Evolutionary conservation across 2,888 invertebrate species (phyloP).

Genomic region (Lissonota sp.): DNA sequence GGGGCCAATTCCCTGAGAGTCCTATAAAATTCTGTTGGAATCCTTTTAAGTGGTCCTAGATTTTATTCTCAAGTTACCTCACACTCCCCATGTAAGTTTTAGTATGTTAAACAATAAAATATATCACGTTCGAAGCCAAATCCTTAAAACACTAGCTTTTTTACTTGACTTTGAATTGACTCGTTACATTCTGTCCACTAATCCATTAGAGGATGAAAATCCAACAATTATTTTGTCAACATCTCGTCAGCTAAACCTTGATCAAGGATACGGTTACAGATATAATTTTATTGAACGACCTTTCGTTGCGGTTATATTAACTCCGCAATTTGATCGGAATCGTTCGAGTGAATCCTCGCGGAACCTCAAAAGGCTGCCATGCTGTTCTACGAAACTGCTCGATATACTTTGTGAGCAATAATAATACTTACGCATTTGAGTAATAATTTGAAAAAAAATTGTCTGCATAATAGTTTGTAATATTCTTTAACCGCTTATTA

Average conservation of each 20-base stretch:
- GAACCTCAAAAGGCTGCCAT: conserved; percentile 24
- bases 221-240: neutral
- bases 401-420: neutral
- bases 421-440: neutral
- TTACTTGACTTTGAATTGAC: no score
- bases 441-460: neutral
- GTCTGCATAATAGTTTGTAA: neutral
- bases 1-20: no score
- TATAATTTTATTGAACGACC: conserved; percentile 38
- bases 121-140: no score
- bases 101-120: no score
- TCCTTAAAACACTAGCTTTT: no score
- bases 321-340: conserved; percentile 29
- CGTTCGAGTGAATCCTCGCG: conserved; percentile 53
- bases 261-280: neutral
- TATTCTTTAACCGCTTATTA: neutral
- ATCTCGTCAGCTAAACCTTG: conserved; percentile 20
- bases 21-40: no score
- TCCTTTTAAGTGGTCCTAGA: no score
- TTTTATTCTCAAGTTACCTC: no score
- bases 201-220: no score
- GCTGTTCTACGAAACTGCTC: conserved; percentile 8
- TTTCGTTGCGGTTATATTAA: conserved; percentile 30
- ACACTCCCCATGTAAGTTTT: no score
- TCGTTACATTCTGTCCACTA: no score